Percentiles rank a stretch among this genome's conserved stretches.
These are phyloP conservation scores for Orientallactaga bullata DNA, from an alignment of 2,113 vertebrate genomes.

Conservation along the genomic window DNA sequence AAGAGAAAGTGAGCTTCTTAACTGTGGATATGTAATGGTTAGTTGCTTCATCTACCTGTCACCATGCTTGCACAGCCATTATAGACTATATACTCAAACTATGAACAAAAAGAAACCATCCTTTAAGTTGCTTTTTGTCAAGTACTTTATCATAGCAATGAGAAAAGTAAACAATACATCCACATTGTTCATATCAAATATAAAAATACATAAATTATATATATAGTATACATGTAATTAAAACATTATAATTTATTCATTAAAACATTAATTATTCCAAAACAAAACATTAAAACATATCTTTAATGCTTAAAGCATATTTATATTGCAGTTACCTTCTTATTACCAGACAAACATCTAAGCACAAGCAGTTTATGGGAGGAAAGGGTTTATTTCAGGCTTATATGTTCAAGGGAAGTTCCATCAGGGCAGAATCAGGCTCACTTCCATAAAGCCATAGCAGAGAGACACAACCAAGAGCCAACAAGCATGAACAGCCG, in stretches of 20 bases:
- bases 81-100: neutral
- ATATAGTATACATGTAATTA: neutral
- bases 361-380: no score
- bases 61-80: neutral
- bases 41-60: accelerated
- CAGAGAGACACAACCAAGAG: no score
- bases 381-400: no score
- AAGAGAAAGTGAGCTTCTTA: neutral
- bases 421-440: no score
- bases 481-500: no score
- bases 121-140: neutral
- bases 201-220: neutral
- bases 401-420: no score
- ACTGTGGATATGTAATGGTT: neutral
- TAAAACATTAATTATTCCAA: neutral
- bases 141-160: neutral
- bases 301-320: no score
- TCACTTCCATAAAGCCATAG: no score
- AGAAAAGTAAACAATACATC: neutral
- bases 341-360: no score
- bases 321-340: no score
- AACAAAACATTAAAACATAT: neutral
- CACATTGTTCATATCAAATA: neutral
- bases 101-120: neutral
- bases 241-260: neutral